These are phyloP conservation scores for Gymnorhina tibicen DNA, from an alignment of 2,113 vertebrate genomes.

Conservation along the genomic window DNA sequence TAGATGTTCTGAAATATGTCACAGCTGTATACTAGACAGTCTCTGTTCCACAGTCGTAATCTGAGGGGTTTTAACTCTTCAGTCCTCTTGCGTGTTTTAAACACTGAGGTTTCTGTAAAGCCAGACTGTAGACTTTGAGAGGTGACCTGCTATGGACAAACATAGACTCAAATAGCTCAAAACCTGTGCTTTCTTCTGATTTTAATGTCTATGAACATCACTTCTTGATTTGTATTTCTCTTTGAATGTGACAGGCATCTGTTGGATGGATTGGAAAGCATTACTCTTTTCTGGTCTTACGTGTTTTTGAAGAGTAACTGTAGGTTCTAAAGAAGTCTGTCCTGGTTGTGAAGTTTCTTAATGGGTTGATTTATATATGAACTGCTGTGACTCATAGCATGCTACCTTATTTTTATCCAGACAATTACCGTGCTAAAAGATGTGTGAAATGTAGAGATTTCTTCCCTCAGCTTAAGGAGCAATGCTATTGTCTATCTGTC, in stretches of 20 bases:
- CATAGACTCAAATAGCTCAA: background rate
- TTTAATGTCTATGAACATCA: background rate
- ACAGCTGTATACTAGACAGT: background rate
- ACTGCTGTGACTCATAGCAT: background rate
- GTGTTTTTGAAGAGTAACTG: background rate
- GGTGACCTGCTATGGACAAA: background rate
- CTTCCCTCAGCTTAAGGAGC: background rate
- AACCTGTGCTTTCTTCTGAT: background rate
- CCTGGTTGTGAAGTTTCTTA: background rate
- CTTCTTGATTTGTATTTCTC: background rate
- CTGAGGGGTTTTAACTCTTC: background rate
- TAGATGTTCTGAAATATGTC: background rate
- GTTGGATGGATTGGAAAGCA: background rate
- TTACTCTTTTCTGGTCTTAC: background rate
- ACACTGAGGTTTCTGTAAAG: background rate
- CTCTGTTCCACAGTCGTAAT: background rate
- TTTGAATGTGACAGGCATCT: background rate
- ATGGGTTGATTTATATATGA: background rate
- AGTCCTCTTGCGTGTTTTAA: background rate
- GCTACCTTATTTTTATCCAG: background rate
- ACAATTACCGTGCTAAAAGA: slow-evolving; percentile 32
- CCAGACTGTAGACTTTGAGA: background rate
- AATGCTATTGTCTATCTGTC: background rate
- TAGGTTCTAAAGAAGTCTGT: background rate
- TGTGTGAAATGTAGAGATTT: background rate